Base-by-base conservation (phyloP, 2,888 invertebrate species). In the Drosophila multiciliata region DNA sequence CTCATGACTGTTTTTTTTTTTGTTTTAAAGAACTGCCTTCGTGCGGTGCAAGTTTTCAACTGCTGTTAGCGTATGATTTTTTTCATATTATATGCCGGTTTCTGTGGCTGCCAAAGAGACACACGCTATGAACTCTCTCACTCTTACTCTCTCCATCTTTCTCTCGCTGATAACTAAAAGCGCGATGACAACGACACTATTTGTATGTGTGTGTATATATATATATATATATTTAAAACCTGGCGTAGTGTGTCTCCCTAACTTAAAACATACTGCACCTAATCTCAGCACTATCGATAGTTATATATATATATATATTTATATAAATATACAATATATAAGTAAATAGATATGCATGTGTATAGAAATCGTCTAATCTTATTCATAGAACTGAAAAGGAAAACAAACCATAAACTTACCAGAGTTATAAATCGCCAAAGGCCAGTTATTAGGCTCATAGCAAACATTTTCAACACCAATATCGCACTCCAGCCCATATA, bases 391-490 rank as follows among this genome's bases (percentile, higher is more conserved):
- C 50, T 23, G 29, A 75, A 69, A 59, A 52, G 38, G 32, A 23
- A 72, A 69, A 36, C 4, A 26, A 35, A 33, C 20, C 55, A n/a
- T 3, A 0, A 49, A 66, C 79, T 82, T 77, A 93, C 93, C 90
- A 85, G 76, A 53, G 92, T 94, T 45, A 82, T 80, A 26, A 93
- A 91, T n/a, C 94, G 86, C 61, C 90, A 87, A 12, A 91, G 66
- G 8, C 91, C 93, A 5, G 93, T 93, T n/a, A 94, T 76, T 2
- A 91, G 23, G 7, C 91, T 83, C 92, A 94, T 92, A 4, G 87
- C 66, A 38, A 93, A 75, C 85, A 93, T 91, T 89, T 94, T 94
- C 0, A 93, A 66, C 3, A 91, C 89, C 54, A 94, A 73, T 33
- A 94, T 38, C 3, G 89, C 87, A 8, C 83, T 74, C 90, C 94